Evolutionary conservation across 2,797 vertebrate species (phyloP).

Genomic region (Anguilla megastoma): DNA sequence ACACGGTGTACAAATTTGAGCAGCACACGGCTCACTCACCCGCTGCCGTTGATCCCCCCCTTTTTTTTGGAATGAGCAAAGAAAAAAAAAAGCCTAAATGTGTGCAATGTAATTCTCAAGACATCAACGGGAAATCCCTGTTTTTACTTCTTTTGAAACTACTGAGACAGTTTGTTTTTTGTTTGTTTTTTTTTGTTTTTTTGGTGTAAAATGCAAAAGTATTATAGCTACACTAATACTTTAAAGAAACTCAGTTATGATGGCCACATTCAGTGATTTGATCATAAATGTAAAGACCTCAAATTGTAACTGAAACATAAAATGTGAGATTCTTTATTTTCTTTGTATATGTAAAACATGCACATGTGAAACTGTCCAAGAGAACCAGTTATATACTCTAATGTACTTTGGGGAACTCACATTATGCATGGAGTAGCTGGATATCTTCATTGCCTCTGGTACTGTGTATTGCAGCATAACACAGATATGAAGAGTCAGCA

Average conservation of each 20-base stretch:
- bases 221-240: neutral
- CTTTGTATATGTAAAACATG: neutral
- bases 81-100: neutral
- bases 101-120: neutral
- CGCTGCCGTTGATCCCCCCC: neutral
- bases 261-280: neutral
- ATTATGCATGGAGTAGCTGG: neutral
- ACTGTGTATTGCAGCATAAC: neutral
- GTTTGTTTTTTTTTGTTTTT: neutral
- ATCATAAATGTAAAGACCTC: neutral
- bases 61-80: neutral
- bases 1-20: neutral
- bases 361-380: neutral
- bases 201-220: neutral
- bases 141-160: conserved; percentile 4
- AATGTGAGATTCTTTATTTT: neutral
- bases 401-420: neutral
- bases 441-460: conserved; percentile 12
- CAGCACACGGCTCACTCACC: neutral
- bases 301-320: neutral
- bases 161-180: neutral
- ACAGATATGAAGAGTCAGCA: neutral
- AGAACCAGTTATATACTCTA: neutral
- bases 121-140: neutral
- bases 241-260: conserved; percentile 1